These are phyloP conservation scores for Dinomys branickii DNA, from an alignment of 2,113 vertebrate species.

Conservation along the genomic window DNA sequence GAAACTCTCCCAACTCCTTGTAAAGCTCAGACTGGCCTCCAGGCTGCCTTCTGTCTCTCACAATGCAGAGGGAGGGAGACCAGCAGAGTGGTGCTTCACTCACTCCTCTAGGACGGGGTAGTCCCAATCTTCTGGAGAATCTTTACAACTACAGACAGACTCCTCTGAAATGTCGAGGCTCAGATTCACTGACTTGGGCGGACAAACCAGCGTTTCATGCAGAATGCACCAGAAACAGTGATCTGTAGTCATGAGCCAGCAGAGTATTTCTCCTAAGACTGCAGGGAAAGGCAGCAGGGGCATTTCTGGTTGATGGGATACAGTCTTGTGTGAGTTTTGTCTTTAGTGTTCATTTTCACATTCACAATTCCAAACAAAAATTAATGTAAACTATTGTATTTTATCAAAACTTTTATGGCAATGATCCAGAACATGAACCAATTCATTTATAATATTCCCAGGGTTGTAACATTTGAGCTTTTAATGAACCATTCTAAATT, in stretches of 20 bases:
- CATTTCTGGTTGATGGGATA: background rate
- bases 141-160: background rate
- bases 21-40: background rate
- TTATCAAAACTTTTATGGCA: constrained; percentile 35
- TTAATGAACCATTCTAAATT: constrained; percentile 37
- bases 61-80: background rate
- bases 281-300: background rate
- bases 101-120: background rate
- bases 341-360: constrained; percentile 15
- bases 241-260: background rate
- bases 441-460: constrained; percentile 26
- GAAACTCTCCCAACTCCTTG: background rate
- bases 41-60: background rate
- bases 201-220: background rate
- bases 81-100: background rate
- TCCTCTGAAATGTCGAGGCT: background rate
- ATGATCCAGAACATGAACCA: background rate
- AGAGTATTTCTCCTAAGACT: background rate
- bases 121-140: background rate
- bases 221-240: background rate
- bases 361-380: constrained; percentile 44
- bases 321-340: background rate
- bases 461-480: constrained; percentile 42
- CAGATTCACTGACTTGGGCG: background rate
- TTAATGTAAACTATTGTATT: constrained; percentile 39